Conservation (phyloP, 2,797 vertebrate species). For the Pseudocheirus occidentalis region DNA sequence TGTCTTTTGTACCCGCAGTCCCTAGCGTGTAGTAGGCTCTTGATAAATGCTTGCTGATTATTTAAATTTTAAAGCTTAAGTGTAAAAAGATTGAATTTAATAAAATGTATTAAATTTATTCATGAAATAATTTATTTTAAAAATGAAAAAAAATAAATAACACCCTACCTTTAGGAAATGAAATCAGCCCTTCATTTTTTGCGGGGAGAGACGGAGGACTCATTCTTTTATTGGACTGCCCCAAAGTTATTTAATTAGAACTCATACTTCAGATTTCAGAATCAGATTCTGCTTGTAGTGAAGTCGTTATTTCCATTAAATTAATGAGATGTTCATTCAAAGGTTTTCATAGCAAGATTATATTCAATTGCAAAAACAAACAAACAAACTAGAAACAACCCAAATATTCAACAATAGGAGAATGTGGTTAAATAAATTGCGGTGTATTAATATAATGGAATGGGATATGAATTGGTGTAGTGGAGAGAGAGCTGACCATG, state of each 20-base stretch:
- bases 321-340: neutral
- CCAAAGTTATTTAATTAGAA: neutral
- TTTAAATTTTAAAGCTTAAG: neutral
- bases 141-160: neutral
- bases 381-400: neutral
- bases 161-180: neutral
- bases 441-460: neutral
- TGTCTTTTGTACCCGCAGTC: neutral
- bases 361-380: neutral
- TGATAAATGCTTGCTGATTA: neutral
- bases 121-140: too few relatives aligned
- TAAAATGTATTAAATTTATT: neutral
- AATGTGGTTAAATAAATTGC: neutral
- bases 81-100: neutral
- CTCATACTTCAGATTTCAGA: neutral
- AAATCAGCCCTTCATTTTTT: neutral
- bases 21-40: neutral
- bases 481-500: neutral
- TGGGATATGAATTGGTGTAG: neutral
- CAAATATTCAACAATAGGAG: neutral
- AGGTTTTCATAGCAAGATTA: neutral
- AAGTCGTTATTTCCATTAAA: neutral
- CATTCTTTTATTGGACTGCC: neutral
- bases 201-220: accelerated
- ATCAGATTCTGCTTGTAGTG: neutral